Conservation (phyloP, 2,113 vertebrate species). For the Odontesthes bonariensis region DNA sequence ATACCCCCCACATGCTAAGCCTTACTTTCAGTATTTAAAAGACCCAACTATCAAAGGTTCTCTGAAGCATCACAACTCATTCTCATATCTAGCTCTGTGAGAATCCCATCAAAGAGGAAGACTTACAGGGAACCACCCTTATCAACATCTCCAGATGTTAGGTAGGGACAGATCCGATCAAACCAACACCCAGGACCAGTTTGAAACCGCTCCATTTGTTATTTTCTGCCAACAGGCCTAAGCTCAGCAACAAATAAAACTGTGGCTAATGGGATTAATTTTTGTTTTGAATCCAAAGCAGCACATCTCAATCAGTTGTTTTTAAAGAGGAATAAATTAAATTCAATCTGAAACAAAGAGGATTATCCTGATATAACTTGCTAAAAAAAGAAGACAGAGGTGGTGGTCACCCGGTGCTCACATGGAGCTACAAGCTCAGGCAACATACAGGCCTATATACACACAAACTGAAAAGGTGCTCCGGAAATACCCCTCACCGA, state of each 20-base stretch:
- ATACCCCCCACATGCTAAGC: neutral
- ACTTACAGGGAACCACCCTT: constrained; percentile 71
- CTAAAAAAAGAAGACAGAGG: neutral
- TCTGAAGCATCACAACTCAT: constrained; percentile 69
- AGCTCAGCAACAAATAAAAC: constrained; percentile 34
- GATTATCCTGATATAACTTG: constrained; percentile 1
- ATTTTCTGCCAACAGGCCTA: constrained; percentile 12
- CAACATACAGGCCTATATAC: neutral
- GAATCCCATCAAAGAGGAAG: constrained; percentile 67
- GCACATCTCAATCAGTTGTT: constrained; percentile 24
- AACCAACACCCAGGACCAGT: constrained; percentile 52
- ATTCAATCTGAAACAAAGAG: constrained; percentile 2
- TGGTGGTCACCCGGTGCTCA: neutral
- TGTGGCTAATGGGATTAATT: constrained; percentile 56
- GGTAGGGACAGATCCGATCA: constrained; percentile 59
- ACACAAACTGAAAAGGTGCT: neutral
- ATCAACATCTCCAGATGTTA: constrained; percentile 74
- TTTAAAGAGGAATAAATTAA: constrained; percentile 53
- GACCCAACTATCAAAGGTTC: constrained; percentile 70
- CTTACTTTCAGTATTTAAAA: constrained; percentile 45
- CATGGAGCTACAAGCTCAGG: neutral
- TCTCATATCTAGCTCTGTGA: constrained; percentile 53
- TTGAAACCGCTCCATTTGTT: constrained; percentile 50
- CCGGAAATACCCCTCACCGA: neutral
- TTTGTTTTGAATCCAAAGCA: constrained; percentile 55